Percentiles rank a stretch among this genome's conserved stretches.
Evolutionary conservation across 2,888 invertebrate species (phyloP).

Genomic region (Drosophila acutilabella): DNA sequence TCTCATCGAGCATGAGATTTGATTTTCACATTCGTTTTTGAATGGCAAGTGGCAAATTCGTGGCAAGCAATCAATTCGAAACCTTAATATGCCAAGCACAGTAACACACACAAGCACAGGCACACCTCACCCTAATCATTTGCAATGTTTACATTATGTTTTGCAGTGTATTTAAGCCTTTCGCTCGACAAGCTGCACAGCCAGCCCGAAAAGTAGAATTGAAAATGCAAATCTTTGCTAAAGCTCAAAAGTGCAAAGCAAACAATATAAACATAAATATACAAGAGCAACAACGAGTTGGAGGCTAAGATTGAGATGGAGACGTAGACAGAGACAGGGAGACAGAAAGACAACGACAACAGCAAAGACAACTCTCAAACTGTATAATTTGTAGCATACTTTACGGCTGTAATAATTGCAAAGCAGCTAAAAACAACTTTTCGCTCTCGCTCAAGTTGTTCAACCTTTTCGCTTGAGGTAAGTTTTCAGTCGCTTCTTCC

Average conservation of each 20-base stretch:
- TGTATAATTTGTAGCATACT: slow-evolving; percentile 69
- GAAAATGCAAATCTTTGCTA: slow-evolving; percentile 76
- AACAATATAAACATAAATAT: slow-evolving; percentile 58
- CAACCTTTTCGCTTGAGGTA: slow-evolving; percentile 25
- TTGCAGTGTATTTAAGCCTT: slow-evolving; percentile 21
- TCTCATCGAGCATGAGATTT: slow-evolving; percentile 26
- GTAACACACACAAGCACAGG: background rate
- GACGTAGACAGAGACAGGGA: background rate
- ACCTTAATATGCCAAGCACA: background rate
- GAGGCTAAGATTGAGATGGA: background rate
- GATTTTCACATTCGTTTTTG: slow-evolving; percentile 34
- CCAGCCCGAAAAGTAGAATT: slow-evolving; percentile 42
- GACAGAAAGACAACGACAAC: background rate
- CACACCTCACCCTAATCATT: slow-evolving; percentile 7
- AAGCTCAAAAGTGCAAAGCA: slow-evolving; percentile 73
- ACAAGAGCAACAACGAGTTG: slow-evolving; percentile 34
- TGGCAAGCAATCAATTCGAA: background rate
- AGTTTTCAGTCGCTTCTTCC: slow-evolving; percentile 18
- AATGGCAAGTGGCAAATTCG: slow-evolving; percentile 24
- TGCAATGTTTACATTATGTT: slow-evolving; percentile 7
- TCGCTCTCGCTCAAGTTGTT: slow-evolving; percentile 10
- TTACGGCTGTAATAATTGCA: slow-evolving; percentile 72
- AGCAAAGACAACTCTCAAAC: slow-evolving; percentile 35
- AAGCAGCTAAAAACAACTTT: slow-evolving; percentile 65
- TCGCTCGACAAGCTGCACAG: slow-evolving; percentile 21